Evolutionary conservation across 2,797 vertebrate species (phyloP).

Genomic region (Scyliorhinus canicula): DNA sequence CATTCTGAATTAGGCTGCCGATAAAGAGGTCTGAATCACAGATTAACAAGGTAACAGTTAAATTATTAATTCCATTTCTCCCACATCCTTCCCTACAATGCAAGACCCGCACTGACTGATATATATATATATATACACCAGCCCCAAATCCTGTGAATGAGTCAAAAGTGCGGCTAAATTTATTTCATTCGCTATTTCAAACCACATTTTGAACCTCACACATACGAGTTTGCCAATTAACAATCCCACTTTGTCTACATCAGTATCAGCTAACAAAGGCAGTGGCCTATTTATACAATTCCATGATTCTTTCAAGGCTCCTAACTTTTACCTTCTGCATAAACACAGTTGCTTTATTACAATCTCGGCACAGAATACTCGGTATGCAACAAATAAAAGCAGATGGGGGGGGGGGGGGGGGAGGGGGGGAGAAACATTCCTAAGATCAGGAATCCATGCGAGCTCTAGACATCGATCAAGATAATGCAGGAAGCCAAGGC

Average conservation of each 20-base stretch:
- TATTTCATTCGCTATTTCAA: background rate
- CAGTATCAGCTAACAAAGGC: background rate
- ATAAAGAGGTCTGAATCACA: background rate
- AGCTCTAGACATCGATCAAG: background rate
- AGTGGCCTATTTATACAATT: background rate
- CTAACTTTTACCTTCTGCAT: background rate
- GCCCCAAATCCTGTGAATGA: background rate
- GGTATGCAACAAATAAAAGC: background rate
- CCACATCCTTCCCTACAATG: background rate
- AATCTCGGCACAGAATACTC: background rate
- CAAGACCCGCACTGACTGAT: background rate
- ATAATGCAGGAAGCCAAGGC: background rate
- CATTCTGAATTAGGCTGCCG: background rate
- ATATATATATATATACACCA: no score
- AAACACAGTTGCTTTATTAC: background rate
- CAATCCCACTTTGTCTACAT: background rate
- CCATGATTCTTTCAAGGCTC: background rate
- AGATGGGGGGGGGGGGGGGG: background rate
- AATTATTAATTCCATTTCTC: constrained; percentile 3
- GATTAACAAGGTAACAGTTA: background rate
- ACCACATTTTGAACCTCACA: background rate
- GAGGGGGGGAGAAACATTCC: background rate
- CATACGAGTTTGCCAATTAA: background rate
- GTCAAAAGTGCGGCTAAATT: background rate
- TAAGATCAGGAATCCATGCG: background rate